phyloP scores from a whole-genome alignment of 2,888 invertebrate genomes.

The Sisyra terminalis region DNA sequence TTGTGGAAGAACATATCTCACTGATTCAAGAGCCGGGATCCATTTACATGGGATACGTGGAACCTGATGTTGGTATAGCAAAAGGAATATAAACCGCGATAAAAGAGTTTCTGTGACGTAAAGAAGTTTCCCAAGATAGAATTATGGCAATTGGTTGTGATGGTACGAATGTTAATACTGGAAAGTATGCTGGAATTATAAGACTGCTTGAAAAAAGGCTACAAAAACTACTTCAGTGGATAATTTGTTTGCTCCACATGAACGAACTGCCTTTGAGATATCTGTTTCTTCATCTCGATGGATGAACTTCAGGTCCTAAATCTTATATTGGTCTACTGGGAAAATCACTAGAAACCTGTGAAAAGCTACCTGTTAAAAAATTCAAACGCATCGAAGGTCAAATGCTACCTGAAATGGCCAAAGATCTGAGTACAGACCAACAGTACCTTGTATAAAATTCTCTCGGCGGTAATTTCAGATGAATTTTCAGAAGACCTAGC shows the following conservation, averaged over 20 bases:
- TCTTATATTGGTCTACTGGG: neutral
- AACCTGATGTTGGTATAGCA: neutral
- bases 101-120: neutral
- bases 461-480: constrained; percentile 9
- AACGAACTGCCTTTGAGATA: constrained; percentile 10
- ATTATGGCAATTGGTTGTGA: constrained; percentile 14
- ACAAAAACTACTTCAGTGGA: constrained; percentile 14
- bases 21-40: constrained; percentile 1
- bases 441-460: constrained; percentile 12
- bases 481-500: constrained; percentile 11
- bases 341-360: neutral
- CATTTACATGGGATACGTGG: constrained; percentile 6
- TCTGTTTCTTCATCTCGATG: neutral
- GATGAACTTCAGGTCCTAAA: neutral
- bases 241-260: constrained; percentile 11
- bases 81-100: neutral
- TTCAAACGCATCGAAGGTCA: neutral
- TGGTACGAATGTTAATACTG: constrained; percentile 15
- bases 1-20: neutral
- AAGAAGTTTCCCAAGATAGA: constrained; percentile 4
- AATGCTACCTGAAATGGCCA: neutral
- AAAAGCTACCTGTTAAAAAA: neutral
- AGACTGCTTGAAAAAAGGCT: constrained; percentile 12
- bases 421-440: constrained; percentile 14
- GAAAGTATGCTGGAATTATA: constrained; percentile 13